phyloP scores from a whole-genome alignment of 2,797 vertebrate genomes.

The Chelmon rostratus region DNA sequence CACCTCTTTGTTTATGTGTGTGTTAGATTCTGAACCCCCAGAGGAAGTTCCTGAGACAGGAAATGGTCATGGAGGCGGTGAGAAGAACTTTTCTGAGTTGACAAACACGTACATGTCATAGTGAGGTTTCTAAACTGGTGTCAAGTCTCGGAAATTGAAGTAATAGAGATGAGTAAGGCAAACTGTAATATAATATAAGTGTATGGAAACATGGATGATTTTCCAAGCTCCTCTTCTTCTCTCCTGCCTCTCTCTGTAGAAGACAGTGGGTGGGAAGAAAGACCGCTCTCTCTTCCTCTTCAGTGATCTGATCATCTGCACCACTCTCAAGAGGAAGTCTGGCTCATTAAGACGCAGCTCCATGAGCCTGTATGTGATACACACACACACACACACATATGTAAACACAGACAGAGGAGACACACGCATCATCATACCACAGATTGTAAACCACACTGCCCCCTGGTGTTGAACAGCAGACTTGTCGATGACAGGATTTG shows the following conservation, averaged over 20 bases:
- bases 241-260: constrained; percentile 81
- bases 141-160: not conserved
- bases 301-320: constrained; percentile 96
- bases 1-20: not conserved
- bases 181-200: not conserved
- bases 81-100: constrained; percentile 65
- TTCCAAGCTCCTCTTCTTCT: constrained; percentile 18
- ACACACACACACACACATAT: constrained; percentile 3
- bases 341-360: constrained; percentile 97
- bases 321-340: constrained; percentile 97
- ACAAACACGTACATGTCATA: not conserved
- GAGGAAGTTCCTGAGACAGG: constrained; percentile 96
- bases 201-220: not conserved
- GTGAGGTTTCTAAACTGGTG: not conserved
- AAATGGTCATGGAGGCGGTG: constrained; percentile 98
- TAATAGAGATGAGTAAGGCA: not conserved
- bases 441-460: constrained; percentile 15
- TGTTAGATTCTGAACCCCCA: constrained; percentile 94
- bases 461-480: constrained; percentile 47
- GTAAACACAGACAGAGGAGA: not conserved
- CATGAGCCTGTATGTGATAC: constrained; percentile 93
- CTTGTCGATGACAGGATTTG: not conserved
- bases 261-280: constrained; percentile 95
- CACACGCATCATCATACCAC: not conserved
- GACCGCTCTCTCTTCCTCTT: constrained; percentile 98